These are phyloP conservation scores for Notechis scutatus DNA, from an alignment of 2,113 vertebrate species.

Conservation along the genomic window DNA sequence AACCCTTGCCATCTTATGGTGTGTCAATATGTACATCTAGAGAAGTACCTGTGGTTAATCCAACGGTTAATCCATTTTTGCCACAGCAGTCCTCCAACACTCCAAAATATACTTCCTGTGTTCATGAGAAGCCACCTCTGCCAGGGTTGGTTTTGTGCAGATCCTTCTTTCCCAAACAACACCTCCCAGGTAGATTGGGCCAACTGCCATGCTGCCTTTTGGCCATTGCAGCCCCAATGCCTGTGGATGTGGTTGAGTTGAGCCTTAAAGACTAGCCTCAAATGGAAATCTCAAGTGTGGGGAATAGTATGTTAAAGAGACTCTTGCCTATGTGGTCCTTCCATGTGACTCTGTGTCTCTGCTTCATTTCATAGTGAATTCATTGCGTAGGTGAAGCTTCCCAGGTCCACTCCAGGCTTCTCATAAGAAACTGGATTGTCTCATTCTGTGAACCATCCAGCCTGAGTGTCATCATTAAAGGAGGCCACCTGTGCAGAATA, in stretches of 20 bases:
- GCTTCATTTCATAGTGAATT: constrained; percentile 26
- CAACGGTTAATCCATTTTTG: not conserved
- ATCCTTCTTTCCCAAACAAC: not conserved
- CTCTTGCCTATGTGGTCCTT: not conserved
- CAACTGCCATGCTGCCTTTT: not conserved
- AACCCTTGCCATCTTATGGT: not conserved
- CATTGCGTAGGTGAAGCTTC: constrained; percentile 22
- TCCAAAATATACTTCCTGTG: not conserved
- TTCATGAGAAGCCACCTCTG: not conserved
- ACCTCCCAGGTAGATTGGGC: not conserved
- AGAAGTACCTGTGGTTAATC: not conserved
- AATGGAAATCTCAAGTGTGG: not conserved
- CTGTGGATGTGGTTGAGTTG: not conserved
- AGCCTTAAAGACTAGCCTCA: not conserved
- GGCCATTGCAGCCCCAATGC: not conserved
- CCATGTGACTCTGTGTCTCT: constrained; percentile 10
- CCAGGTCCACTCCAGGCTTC: constrained; percentile 17
- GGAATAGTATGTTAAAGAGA: not conserved
- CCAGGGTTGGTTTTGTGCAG: not conserved
- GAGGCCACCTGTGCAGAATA: constrained; percentile 17
- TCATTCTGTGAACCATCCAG: constrained; percentile 12
- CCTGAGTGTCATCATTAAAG: constrained; percentile 13
- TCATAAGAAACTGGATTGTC: constrained; percentile 29
- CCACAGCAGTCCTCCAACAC: no score
- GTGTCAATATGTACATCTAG: not conserved